Evolutionary conservation across 2,113 vertebrate genomes (phyloP), one percentile per base, ranked within the genome.

Genomic region (Uria aalge): DNA sequence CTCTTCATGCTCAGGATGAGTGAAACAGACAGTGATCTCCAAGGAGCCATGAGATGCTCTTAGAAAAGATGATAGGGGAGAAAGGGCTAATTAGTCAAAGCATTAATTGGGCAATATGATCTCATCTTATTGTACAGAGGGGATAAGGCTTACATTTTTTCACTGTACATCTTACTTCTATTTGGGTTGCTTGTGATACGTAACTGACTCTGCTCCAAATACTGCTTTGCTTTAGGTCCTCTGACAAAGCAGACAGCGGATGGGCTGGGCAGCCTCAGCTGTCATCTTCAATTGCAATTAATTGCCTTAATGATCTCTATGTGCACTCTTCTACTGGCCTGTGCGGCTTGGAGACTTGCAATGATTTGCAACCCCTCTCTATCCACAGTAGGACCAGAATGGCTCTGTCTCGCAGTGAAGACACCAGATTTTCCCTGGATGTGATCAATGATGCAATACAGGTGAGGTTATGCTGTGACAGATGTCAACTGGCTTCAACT

Each of bases 381-480:
- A 26, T 69, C 15, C 83, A 63, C 55, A 52, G 74, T 10, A 69
- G 69, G 90, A 83, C 56, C 24, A 63, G 67, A 95, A 86, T 20
- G n/a, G 89, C 77, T 62, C 96, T 88, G 41, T 88, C 94, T 32
- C 92, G 81, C 40, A 88, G 64, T 26, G 97, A 97, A 50, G 96
- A 96, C 32, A 85, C 93, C 8, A 64, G 78, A 56, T 78, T 94
- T 40, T 89, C 92, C 50, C 85, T 68, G 41, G 90, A 84, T 36
- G 27, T 71, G 30, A 72, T 87, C 3, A 89, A 97, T 48, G 96
- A 97, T 38, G 95, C 95, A 72, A 71, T 92, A 40, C 95, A 94
- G 95, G 97, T 97, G 79, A 45, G 89, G 30, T 18, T 48, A 36
- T 2, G 21, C 30, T 30, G 20, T 62, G 18, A 36, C 23, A 38